These are phyloP conservation scores for Parazoanthus swiftii DNA, from an alignment of 92 coral and sea anemone species.

Conservation along the genomic window DNA sequence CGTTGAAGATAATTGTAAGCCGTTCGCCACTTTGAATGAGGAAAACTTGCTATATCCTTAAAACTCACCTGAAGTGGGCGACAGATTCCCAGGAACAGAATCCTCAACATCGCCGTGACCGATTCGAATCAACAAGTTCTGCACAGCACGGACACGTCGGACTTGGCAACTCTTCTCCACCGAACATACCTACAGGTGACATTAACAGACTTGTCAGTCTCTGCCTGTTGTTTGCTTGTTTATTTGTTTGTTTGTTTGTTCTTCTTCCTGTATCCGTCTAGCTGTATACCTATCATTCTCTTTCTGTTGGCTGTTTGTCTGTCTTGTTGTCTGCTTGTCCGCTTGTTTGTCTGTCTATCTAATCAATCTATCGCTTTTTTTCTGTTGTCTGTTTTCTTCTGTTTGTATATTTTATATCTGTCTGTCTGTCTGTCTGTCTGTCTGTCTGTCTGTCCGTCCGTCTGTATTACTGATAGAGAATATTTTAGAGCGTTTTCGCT, in stretches of 20 bases:
- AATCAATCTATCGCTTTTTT: too few relatives aligned
- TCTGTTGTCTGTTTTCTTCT: too few relatives aligned
- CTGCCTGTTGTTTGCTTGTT: background rate
- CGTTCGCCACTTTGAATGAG: background rate
- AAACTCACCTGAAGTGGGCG: slow-evolving; percentile 78
- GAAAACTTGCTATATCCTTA: background rate
- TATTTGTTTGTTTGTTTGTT: background rate
- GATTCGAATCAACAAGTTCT: slow-evolving; percentile 76
- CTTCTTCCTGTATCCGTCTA: too few relatives aligned
- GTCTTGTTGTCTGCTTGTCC: background rate
- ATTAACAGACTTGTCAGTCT: background rate
- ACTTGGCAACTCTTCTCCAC: slow-evolving; percentile 97
- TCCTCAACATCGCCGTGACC: slow-evolving; percentile 77
- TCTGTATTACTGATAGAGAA: too few relatives aligned
- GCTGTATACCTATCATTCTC: too few relatives aligned
- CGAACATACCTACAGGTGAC: slow-evolving; percentile 47
- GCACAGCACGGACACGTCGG: slow-evolving; percentile 88
- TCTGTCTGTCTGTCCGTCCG: background rate
- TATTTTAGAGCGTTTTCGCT: too few relatives aligned
- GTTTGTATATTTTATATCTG: too few relatives aligned
- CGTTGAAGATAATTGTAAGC: background rate
- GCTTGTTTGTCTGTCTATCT: too few relatives aligned
- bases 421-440: background rate
- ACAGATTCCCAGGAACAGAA: slow-evolving; percentile 62
- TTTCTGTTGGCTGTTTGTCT: too few relatives aligned